Conservation (phyloP, 2,797 vertebrate species). For the Eulemur albifrons region DNA sequence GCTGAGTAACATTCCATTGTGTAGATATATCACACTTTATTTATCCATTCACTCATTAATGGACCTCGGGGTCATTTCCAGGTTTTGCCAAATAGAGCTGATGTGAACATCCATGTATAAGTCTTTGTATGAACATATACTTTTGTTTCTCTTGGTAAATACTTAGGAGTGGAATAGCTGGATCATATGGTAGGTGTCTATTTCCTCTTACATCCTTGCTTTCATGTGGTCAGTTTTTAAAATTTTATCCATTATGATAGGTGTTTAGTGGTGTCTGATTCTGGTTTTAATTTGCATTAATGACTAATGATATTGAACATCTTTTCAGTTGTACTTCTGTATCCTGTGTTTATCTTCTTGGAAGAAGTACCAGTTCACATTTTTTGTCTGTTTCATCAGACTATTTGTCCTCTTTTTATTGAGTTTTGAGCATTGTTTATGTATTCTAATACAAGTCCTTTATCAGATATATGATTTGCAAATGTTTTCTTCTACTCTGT, state of each 20-base stretch:
- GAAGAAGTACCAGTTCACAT: neutral
- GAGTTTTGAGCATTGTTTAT: slow-evolving; percentile 3
- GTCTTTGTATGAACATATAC: neutral
- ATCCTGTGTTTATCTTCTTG: neutral
- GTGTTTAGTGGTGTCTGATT: neutral
- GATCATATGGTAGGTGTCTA: neutral
- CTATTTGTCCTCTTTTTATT: neutral
- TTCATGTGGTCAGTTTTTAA: neutral
- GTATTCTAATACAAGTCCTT: neutral
- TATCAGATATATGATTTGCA: neutral
- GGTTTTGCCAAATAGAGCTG: neutral
- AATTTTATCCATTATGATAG: neutral
- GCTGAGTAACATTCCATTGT: neutral
- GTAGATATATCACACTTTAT: neutral
- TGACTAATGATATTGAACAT: neutral
- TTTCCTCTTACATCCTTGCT: neutral
- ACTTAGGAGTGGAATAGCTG: neutral
- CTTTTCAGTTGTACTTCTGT: neutral
- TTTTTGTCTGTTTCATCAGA: neutral
- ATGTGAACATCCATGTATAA: neutral
- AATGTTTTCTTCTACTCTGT: neutral
- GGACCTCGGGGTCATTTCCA: neutral
- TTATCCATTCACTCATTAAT: neutral
- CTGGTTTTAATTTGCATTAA: slow-evolving; percentile 14
- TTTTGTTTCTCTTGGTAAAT: slow-evolving; percentile 5